Evolutionary conservation across 1,140 invertebrate genomes (phyloP), one percentile per base, ranked within the genome.

Genomic region (Patella vulgata): DNA sequence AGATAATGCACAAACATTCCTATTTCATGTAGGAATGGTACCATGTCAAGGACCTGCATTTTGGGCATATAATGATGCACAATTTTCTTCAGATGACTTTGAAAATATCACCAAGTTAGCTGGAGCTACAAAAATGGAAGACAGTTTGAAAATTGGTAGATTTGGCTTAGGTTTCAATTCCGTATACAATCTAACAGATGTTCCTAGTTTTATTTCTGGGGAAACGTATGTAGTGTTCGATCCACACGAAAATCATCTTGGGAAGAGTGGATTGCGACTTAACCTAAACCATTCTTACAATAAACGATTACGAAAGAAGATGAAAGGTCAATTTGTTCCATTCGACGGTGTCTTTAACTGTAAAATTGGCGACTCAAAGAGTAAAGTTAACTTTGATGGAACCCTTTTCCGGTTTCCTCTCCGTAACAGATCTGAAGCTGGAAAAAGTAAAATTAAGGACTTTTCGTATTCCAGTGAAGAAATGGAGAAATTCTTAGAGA

Each of bases 131-230:
- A 81, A 81, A 61, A 48, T 59, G 48, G 46, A 58, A 12, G 58
- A 74, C 17, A 63, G 63, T 31, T 69, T 71, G 0, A 80, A 80
- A 61, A 19, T 80, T 77, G 51, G n/a, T n/a, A n/a, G n/a, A n/a
- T n/a, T n/a, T n/a, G n/a, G n/a, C n/a, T n/a, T n/a, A n/a, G n/a
- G n/a, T n/a, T n/a, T n/a, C n/a, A n/a, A n/a, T n/a, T n/a, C n/a
- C n/a, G n/a, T n/a, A n/a, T n/a, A n/a, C n/a, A 77, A 80, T 66
- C 51, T 80, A 30, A 79, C 78, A 11, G 77, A 80, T 46, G 63
- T 70, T 11, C 78, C 78, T 8, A 73, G 71, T 53, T 73, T 80
- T 28, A 39, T 79, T 9, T 74, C 67, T 17, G 69, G 68, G n/a
- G n/a, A n/a, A n/a, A n/a, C n/a, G n/a, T n/a, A n/a, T n/a, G n/a